Base-by-base conservation (phyloP, 2,888 invertebrate species). In the Nemotelus pantherinus region DNA sequence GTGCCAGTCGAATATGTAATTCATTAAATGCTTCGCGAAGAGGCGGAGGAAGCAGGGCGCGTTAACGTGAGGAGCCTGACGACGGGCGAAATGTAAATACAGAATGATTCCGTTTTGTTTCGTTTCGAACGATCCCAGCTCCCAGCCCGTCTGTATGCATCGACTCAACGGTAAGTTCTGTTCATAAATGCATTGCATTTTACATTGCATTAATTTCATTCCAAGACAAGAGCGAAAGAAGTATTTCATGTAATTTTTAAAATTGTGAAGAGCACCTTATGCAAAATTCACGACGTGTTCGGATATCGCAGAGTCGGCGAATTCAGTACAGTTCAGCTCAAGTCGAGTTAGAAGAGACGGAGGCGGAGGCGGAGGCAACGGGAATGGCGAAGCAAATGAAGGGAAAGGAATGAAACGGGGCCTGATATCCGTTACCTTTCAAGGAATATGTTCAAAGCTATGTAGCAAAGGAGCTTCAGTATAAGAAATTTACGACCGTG, bases 191-290 rank as follows among this genome's bases (percentile, higher is more conserved):
- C 79, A 79, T 72, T 78, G 76, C 77, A 77, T 72, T 77, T 78
- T 78, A 71, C 76, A 77, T 77, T 72, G 67, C 55, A 74, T 60
- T 58, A 63, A 74, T 74, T 74, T 74, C 63, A 60, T 74, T 74
- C 48, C 53, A 70, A 70, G 55, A 70, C 70, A 76, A 76, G 57
- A 76, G 67, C 53, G 63, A 79, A 76, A 77, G 67, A 79, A 79
- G 48, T 77, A 60, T 79, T 79, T 76, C 77, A 77, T 77, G 79
- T 77, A 79, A 79, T 77, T 76, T 76, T 79, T 77, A 77, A 77
- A 77, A 79, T 77, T 77, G 79, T 77, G 77, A 77, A 79, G 77
- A 77, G 77, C 57, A 65, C 77, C 79, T 77, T 79, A 79, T 79
- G 75, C 57, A 79, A 79, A 74, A 79, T 79, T 77, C 70, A 79